phyloP scores from a whole-genome alignment of 2,888 invertebrate species.

The Cosmopolites sordidus region DNA sequence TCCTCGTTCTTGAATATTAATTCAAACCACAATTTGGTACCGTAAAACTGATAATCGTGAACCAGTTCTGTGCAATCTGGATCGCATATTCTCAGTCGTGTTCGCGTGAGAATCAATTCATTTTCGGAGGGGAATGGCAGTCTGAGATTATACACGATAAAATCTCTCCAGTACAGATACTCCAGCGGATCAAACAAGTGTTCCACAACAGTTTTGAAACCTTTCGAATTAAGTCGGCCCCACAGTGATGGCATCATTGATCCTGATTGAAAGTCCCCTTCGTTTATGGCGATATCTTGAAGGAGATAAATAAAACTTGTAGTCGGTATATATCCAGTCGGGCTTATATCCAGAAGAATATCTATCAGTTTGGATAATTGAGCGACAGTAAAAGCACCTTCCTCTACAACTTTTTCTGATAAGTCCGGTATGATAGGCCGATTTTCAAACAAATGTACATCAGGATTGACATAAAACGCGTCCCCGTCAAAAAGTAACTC shows the following conservation, averaged over 20 bases:
- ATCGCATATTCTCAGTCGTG: conserved; percentile 52
- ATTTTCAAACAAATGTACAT: conserved; percentile 39
- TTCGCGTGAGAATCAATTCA: conserved; percentile 53
- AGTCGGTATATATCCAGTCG: conserved; percentile 44
- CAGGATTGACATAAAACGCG: conserved; percentile 43
- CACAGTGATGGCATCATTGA: conserved; percentile 42
- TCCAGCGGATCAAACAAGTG: conserved; percentile 54
- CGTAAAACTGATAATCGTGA: conserved; percentile 41
- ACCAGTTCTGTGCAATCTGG: conserved; percentile 42
- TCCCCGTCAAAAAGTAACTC: conserved; percentile 47
- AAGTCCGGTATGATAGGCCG: conserved; percentile 18
- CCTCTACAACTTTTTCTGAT: conserved; percentile 13
- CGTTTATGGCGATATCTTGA: conserved; percentile 46
- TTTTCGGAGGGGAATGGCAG: conserved; percentile 54
- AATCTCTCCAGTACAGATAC: conserved; percentile 63
- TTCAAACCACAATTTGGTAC: conserved; percentile 44
- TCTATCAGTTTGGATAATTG: conserved; percentile 40
- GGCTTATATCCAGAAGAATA: conserved; percentile 45
- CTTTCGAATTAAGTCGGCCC: conserved; percentile 39
- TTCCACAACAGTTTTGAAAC: conserved; percentile 41
- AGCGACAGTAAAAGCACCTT: conserved; percentile 37
- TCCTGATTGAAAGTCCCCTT: conserved; percentile 38
- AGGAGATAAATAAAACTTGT: conserved; percentile 46
- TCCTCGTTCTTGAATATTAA: conserved; percentile 18
- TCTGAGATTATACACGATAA: conserved; percentile 58